phyloP scores from a whole-genome alignment of 2,113 vertebrate genomes.

The Ctenodactylus gundi region DNA sequence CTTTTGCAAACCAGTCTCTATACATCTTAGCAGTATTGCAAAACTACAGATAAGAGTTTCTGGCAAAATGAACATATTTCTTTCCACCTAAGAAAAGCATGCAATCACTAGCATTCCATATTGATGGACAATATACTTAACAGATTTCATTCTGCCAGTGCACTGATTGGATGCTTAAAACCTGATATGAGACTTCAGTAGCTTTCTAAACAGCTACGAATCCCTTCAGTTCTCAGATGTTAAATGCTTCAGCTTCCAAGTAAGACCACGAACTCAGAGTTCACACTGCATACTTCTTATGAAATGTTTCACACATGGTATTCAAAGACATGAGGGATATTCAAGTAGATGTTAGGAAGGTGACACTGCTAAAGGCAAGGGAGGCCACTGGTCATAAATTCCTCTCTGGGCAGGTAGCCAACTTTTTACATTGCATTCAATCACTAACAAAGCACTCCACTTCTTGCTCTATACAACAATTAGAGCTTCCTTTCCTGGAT shows the following conservation, averaged over 20 bases:
- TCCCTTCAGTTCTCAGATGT: conserved; percentile 51
- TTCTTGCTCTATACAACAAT: neutral
- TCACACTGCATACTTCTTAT: conserved; percentile 69
- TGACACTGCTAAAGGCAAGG: conserved; percentile 29
- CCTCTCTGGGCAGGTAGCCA: conserved; percentile 20
- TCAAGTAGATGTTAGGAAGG: conserved; percentile 68
- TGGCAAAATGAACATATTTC: conserved; percentile 68
- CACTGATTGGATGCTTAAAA: conserved; percentile 62
- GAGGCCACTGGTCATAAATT: neutral
- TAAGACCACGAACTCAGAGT: conserved; percentile 66
- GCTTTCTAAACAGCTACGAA: conserved; percentile 74
- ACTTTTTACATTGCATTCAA: neutral
- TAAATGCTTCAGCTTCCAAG: conserved; percentile 70
- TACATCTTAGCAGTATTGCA: conserved; percentile 9
- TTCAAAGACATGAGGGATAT: conserved; percentile 35
- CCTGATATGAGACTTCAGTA: conserved; percentile 69
- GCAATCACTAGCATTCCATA: conserved; percentile 2
- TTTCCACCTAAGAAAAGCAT: conserved; percentile 58
- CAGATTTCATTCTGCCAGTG: conserved; percentile 73
- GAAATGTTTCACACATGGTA: conserved; percentile 55
- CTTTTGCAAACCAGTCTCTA: neutral
- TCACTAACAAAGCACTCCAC: neutral
- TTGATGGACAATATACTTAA: neutral
- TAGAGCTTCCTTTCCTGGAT: conserved; percentile 17
- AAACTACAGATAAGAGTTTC: conserved; percentile 70